These are phyloP conservation scores for Enteromius anoplus DNA, from an alignment of 2,797 vertebrate genomes.

Conservation along the genomic window DNA sequence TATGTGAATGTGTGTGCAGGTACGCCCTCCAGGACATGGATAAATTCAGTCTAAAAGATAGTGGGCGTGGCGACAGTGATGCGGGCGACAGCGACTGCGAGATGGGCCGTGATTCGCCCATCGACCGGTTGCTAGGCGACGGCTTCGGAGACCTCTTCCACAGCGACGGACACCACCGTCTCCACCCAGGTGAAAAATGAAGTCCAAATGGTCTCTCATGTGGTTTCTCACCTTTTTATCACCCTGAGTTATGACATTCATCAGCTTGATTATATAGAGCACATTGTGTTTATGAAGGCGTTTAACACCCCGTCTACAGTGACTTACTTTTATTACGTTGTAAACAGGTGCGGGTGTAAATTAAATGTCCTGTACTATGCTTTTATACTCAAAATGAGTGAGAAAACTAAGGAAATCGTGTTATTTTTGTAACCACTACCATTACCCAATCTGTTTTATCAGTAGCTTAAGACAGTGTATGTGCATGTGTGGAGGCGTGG, in stretches of 20 bases:
- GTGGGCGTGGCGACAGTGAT: slow-evolving; percentile 97
- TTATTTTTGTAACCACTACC: slow-evolving; percentile 15
- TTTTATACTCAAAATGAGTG: background rate
- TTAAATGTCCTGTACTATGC: slow-evolving; percentile 3
- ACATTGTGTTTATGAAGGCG: slow-evolving; percentile 27
- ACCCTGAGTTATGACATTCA: slow-evolving; percentile 39
- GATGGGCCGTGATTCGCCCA: slow-evolving; percentile 97
- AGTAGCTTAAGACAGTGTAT: slow-evolving; percentile 8
- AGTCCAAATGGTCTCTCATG: slow-evolving; percentile 6
- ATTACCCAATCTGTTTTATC: slow-evolving; percentile 15
- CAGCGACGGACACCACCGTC: slow-evolving; percentile 90
- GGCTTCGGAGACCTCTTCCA: slow-evolving; percentile 98
- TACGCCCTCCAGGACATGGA: slow-evolving; percentile 99
- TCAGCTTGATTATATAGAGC: slow-evolving; percentile 33
- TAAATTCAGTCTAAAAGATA: slow-evolving; percentile 99
- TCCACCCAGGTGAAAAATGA: slow-evolving; percentile 89
- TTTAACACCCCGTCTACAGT: slow-evolving; percentile 4
- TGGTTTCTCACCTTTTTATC: slow-evolving; percentile 27
- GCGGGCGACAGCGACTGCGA: slow-evolving; percentile 99
- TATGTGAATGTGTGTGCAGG: slow-evolving; percentile 71
- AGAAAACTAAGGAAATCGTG: slow-evolving; percentile 14
- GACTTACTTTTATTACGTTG: slow-evolving; percentile 14
- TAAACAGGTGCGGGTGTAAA: background rate
- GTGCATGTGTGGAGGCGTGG: slow-evolving; percentile 32
- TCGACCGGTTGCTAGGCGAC: slow-evolving; percentile 96